Percentiles rank a stretch among this genome's conserved stretches.
phyloP scores from a whole-genome alignment of 1,140 invertebrate genomes.

The Reticulitermes speratus region DNA sequence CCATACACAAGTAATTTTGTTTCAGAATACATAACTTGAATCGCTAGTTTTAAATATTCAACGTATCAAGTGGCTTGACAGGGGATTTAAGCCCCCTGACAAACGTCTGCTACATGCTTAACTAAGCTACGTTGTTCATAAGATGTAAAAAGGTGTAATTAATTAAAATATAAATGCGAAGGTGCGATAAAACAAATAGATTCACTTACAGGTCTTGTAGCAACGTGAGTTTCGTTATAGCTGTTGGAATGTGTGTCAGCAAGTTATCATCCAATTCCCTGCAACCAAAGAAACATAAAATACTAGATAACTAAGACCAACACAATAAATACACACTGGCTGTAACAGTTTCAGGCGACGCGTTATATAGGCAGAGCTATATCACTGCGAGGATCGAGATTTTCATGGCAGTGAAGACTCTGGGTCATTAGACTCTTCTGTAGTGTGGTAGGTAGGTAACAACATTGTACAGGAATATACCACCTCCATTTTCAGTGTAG shows the following conservation, averaged over 20 bases:
- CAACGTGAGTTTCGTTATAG: constrained; percentile 60
- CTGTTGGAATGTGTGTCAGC: constrained; percentile 62
- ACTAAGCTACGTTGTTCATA: too few relatives aligned
- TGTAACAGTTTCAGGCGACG: not conserved
- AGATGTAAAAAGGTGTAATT: too few relatives aligned
- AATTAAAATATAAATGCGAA: too few relatives aligned
- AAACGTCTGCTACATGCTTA: too few relatives aligned
- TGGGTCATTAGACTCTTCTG: too few relatives aligned
- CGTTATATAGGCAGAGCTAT: not conserved
- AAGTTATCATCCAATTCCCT: constrained; percentile 75
- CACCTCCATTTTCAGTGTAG: not conserved
- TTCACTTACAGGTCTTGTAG: constrained; percentile 71
- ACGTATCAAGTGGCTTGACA: too few relatives aligned
- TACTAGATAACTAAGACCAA: not conserved
- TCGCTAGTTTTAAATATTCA: too few relatives aligned
- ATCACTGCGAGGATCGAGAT: not conserved
- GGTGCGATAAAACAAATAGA: too few relatives aligned
- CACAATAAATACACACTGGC: not conserved
- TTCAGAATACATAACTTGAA: too few relatives aligned
- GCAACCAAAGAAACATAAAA: constrained; percentile 42
- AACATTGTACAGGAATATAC: not conserved
- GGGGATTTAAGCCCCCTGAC: too few relatives aligned
- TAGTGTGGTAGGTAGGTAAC: not conserved
- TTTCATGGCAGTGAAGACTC: too few relatives aligned
- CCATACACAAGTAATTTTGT: too few relatives aligned